These are phyloP conservation scores for Melitaea cinxia DNA, from an alignment of 1,140 invertebrate species.

Conservation along the genomic window DNA sequence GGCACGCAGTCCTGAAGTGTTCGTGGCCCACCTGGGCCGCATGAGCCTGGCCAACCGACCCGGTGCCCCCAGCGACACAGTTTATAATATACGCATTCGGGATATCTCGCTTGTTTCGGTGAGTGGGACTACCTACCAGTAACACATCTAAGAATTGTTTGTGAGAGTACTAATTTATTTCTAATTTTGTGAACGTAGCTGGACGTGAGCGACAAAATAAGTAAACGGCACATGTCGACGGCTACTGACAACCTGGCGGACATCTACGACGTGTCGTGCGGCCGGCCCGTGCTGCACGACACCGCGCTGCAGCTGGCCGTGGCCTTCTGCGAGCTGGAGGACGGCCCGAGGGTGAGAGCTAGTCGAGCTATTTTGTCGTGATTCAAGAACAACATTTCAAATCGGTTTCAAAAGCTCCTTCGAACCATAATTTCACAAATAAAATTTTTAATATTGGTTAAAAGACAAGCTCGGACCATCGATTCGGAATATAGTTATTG, in stretches of 20 bases:
- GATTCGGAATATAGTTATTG: too few species aligned
- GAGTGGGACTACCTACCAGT: conserved; percentile 23
- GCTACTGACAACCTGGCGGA: conserved; percentile 77
- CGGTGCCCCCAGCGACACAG: conserved; percentile 63
- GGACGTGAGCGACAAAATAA: conserved; percentile 57
- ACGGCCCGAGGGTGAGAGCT: conserved; percentile 33
- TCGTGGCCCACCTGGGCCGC: conserved; percentile 96
- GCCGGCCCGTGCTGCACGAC: conserved; percentile 90
- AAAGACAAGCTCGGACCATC: too few species aligned
- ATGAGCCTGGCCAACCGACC: conserved; percentile 86
- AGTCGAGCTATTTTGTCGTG: too few species aligned
- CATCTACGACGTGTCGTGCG: conserved; percentile 86
- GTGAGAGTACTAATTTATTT: not conserved
- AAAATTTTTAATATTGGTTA: too few species aligned
- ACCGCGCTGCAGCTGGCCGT: conserved; percentile 88
- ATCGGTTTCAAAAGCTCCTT: too few species aligned
- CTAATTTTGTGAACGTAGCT: conserved; percentile 39
- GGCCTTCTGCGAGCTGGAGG: conserved; percentile 70
- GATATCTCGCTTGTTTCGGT: conserved; percentile 94
- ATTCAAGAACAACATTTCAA: too few species aligned
- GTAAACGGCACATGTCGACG: conserved; percentile 51
- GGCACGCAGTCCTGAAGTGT: conserved; percentile 89
- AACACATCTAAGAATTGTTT: not conserved
- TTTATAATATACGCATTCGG: conserved; percentile 86
- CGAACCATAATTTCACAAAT: too few species aligned